Base-by-base conservation (phyloP, 2,888 invertebrate species). In the Venusia cambrica region DNA sequence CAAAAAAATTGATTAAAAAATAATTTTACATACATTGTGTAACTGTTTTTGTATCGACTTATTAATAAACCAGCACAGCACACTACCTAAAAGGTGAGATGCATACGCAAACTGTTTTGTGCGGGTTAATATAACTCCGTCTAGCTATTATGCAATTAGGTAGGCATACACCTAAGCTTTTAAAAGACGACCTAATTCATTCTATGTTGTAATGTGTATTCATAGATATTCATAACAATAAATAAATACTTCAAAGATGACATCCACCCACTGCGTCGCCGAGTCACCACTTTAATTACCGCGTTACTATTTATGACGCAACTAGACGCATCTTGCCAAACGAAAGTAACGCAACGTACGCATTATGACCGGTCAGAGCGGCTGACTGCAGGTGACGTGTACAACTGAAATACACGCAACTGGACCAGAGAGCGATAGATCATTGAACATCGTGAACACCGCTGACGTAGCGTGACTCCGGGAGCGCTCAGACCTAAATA, bases 301-400 rank as follows among this genome's bases (percentile, higher is more conserved):
- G 48, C 54, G 65, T 59, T 64, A 57, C 55, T 54, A 53, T 57
- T 55, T 51, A 54, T 69, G 67, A 74, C 69, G 72, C 71, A 74
- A 73, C 61, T 35, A 48, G 45, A 54, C 54, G 62, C 59, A 61
- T 59, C 55, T 56, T 58, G 68, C 74, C 73, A 74, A 75, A 63
- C 54, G 53, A 56, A 57, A 54, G 54, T 53, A 55, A 57, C 57
- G 61, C 55, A 65, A 51, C 52, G 51, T 56, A 51, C 48, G 53
- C 47, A 47, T 38, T 46, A 48, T 38, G 57, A 57, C 54, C 48
- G 48, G 51, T 54, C 38, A 20, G 12, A 48, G 49, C 53, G 55
- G 62, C 60, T 78, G 77, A 79, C 72, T 49, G 49, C 53, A 55
- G 62, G 61, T 78, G 77, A 79, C 72, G 75, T 51, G 61, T 32